Evolutionary conservation across 2,888 invertebrate species (phyloP).

Genomic region (Ichneumoninae sp.): DNA sequence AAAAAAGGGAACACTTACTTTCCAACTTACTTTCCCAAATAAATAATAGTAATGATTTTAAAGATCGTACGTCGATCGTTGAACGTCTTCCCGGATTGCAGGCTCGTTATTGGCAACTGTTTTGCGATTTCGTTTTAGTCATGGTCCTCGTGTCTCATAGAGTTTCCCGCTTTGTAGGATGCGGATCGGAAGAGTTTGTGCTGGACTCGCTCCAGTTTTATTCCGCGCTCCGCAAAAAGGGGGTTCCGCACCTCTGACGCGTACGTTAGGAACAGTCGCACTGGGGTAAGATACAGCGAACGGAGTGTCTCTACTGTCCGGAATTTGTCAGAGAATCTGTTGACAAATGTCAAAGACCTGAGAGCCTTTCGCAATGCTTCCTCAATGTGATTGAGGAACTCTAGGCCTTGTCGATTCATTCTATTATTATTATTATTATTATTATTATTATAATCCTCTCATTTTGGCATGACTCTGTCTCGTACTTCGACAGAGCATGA

Average conservation of each 20-base stretch:
- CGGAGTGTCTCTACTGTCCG: no score
- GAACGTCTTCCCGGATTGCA: neutral
- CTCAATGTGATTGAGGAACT: no score
- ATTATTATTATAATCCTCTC: constrained; percentile 85
- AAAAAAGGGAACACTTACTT: no score
- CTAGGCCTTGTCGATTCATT: no score
- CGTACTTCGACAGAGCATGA: constrained; percentile 89
- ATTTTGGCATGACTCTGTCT: constrained; percentile 92
- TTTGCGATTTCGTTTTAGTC: neutral
- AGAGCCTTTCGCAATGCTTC: neutral
- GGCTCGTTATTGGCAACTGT: neutral
- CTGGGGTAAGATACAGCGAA: no score
- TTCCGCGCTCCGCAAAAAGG: no score
- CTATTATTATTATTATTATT: neutral
- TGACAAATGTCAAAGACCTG: neutral
- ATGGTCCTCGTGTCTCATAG: neutral
- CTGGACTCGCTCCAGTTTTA: no score
- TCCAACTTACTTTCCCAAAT: no score
- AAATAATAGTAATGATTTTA: neutral
- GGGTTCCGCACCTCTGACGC: no score
- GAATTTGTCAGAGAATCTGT: neutral
- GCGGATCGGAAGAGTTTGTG: neutral
- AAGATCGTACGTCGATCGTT: neutral
- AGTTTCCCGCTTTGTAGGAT: neutral
- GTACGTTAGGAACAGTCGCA: no score